Evolutionary conservation across 2,888 invertebrate genomes (phyloP).

Genomic region (Hydraecia micacea): DNA sequence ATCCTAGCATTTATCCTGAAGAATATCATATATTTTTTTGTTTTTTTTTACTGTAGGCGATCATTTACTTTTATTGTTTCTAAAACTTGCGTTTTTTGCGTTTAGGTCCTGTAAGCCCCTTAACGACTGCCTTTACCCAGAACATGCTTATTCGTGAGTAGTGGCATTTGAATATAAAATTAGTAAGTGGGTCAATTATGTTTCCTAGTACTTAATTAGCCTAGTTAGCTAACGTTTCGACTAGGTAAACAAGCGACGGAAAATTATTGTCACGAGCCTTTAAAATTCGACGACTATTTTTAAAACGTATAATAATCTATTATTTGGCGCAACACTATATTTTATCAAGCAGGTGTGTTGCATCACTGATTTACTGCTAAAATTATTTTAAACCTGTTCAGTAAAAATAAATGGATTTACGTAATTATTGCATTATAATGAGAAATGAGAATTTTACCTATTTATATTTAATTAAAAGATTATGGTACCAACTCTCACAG

Average conservation of each 20-base stretch:
- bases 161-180: conserved; percentile 25
- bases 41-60: too few relatives aligned
- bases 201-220: conserved; percentile 21
- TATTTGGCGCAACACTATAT: neutral
- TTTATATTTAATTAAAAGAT: neutral
- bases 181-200: conserved; percentile 28
- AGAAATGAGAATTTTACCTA: neutral
- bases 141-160: conserved; percentile 31
- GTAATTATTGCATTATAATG: neutral
- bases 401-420: neutral
- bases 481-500: neutral
- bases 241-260: neutral
- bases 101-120: too few relatives aligned
- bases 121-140: neutral
- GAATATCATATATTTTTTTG: too few relatives aligned
- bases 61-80: too few relatives aligned
- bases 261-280: neutral
- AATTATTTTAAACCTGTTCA: neutral
- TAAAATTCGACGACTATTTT: neutral
- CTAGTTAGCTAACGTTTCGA: conserved; percentile 2
- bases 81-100: too few relatives aligned
- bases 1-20: too few relatives aligned
- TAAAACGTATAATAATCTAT: neutral
- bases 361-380: neutral
- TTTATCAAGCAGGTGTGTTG: neutral